These are phyloP conservation scores for Mayetiola destructor DNA, from an alignment of 2,888 invertebrate genomes.

Conservation along the genomic window DNA sequence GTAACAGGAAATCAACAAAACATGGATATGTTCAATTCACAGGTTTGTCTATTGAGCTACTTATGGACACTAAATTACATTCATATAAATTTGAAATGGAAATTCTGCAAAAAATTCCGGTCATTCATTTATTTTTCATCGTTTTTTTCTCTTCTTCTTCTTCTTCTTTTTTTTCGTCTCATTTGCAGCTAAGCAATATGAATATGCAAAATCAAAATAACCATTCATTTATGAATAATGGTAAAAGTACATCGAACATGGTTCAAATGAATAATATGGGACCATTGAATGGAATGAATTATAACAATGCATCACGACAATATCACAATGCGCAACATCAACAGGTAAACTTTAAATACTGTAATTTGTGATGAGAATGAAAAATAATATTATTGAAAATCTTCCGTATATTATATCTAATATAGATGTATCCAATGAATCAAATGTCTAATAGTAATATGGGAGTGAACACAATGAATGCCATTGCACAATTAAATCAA, in stretches of 20 bases:
- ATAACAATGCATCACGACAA: conserved; percentile 30
- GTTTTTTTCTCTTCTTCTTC: conserved; percentile 14
- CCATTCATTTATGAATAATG: conserved; percentile 24
- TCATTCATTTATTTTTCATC: neutral
- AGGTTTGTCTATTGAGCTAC: conserved; percentile 24
- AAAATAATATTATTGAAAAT: neutral
- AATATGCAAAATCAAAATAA: conserved; percentile 22
- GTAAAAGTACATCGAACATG: conserved; percentile 23
- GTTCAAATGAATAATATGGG: conserved; percentile 25
- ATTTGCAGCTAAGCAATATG: conserved; percentile 26
- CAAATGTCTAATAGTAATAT: conserved; percentile 62
- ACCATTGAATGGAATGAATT: conserved; percentile 30
- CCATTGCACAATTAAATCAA: conserved; percentile 44
- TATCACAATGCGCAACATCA: conserved; percentile 25
- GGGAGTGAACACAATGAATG: conserved; percentile 40
- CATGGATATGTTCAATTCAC: conserved; percentile 35
- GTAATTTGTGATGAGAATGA: neutral
- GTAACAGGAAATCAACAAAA: conserved; percentile 30
- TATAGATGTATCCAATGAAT: conserved; percentile 55
- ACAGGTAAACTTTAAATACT: neutral
- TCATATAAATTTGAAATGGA: neutral
- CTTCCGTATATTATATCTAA: conserved; percentile 15
- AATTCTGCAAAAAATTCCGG: neutral
- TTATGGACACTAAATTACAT: neutral
- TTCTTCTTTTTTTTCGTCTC: neutral